Percentiles rank a stretch among this genome's conserved stretches.
These are phyloP conservation scores for Promerops cafer DNA, from an alignment of 2,113 vertebrate genomes.

Conservation along the genomic window DNA sequence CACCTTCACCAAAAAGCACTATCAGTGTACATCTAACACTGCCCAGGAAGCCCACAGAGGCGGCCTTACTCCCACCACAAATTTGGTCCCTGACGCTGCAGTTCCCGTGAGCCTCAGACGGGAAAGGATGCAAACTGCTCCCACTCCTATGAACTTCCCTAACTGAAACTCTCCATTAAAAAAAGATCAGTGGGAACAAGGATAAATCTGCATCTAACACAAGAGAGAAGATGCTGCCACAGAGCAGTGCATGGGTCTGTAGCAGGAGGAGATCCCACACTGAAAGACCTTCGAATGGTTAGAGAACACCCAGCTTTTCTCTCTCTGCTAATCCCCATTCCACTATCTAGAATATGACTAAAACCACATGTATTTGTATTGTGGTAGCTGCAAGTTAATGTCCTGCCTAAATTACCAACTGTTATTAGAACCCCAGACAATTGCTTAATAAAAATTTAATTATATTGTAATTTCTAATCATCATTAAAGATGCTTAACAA, in stretches of 20 bases:
- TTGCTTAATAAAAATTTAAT: constrained; percentile 67
- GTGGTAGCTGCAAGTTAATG: constrained; percentile 37
- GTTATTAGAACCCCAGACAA: constrained; percentile 60
- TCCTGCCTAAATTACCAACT: constrained; percentile 49
- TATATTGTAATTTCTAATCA: constrained; percentile 63
- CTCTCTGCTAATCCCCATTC: not conserved
- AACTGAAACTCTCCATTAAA: not conserved
- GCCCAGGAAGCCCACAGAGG: not conserved
- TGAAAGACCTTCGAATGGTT: not conserved
- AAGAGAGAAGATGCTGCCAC: not conserved
- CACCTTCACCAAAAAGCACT: not conserved
- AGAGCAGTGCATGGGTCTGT: not conserved
- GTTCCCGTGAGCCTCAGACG: accelerated
- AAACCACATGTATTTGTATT: constrained; percentile 40
- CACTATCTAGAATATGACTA: not conserved
- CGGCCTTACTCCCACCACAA: not conserved
- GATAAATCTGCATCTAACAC: not conserved
- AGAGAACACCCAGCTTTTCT: not conserved
- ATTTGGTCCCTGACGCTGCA: accelerated
- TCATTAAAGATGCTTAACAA: constrained; percentile 55
- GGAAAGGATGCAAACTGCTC: not conserved
- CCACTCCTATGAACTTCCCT: not conserved
- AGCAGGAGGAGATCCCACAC: not conserved
- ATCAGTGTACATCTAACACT: not conserved
- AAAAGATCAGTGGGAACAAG: not conserved